A percentile compares a stretch with the other conserved stretches of the same genome.
These are phyloP conservation scores for Baryphthengus martii DNA, from an alignment of 2,113 vertebrate species.

Conservation along the genomic window DNA sequence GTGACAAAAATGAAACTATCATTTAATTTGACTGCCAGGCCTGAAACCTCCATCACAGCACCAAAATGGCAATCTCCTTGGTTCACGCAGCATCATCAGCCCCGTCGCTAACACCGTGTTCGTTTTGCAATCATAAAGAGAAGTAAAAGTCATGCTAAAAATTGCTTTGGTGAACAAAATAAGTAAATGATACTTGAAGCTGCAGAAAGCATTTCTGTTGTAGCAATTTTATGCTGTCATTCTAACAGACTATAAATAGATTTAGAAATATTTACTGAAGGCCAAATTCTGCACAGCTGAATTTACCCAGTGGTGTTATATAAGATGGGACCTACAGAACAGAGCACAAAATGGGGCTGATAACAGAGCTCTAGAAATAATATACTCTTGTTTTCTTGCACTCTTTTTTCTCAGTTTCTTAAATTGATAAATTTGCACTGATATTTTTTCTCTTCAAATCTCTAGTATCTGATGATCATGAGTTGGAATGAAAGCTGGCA, in stretches of 20 bases:
- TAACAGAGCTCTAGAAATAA: background rate
- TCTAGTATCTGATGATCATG: background rate
- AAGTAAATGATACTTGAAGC: background rate
- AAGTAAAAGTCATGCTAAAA: background rate
- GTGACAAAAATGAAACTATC: background rate
- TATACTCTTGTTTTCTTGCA: background rate
- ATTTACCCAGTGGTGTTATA: background rate
- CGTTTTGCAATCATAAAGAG: background rate
- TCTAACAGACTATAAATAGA: conserved; percentile 35
- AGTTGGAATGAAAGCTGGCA: background rate
- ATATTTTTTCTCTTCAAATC: background rate
- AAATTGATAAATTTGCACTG: background rate
- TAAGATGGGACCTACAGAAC: background rate
- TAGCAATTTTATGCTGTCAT: background rate
- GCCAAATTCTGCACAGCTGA: conserved; percentile 9
- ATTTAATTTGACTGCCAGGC: background rate
- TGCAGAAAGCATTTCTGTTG: conserved; percentile 4
- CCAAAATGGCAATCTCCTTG: background rate
- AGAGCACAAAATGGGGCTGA: background rate
- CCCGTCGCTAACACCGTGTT: background rate
- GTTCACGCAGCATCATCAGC: background rate
- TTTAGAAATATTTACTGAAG: conserved; percentile 48
- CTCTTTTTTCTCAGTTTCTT: background rate
- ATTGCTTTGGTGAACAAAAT: background rate
- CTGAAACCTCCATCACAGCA: background rate